Evolutionary conservation across 1,140 invertebrate species (phyloP), one percentile per base, ranked within the genome.

Genomic region (Neodiprion lecontei): DNA sequence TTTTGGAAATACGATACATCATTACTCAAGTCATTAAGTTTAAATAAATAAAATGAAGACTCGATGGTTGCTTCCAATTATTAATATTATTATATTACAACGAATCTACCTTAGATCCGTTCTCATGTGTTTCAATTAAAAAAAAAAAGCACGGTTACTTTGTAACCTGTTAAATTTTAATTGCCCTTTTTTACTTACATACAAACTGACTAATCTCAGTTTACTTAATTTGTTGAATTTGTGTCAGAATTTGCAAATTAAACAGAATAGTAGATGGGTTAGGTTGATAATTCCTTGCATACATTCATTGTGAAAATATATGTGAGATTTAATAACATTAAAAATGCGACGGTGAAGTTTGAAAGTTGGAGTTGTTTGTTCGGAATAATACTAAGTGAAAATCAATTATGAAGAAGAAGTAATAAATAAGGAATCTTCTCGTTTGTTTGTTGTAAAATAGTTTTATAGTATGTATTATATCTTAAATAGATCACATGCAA

Each of bases 391-490:
- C 53, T 61, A 61, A 40, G 9, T 61, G 53, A 61, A 61, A 61
- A 14, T 61, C 9, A 8, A 61, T 61, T 5, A 61, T 61, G 53
- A 61, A 61, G 53, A 61, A 61, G n/a, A 61, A 12, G 53, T 61
- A 61, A 61, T 61, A 61, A 61, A 61, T 61, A 61, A 61, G 53
- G 53, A 61, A 61, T 61, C 53, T 14, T 61, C n/a, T 61, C 53
- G 53, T 5, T 61, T 61, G 53, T 40, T 61, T 17, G n/a, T 14
- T 61, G 11, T 61, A 61, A 61, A 14, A 14, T 61, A 7, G 11
- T 61, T 40, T 40, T 61, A 17, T 61, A 61, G 11, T 61, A 14
- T 61, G n/a, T 61, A 40, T 61, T 61, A 8, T 61, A 61, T 61
- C 53, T 14, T 61, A 61, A 61, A 61, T 61, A 61, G 53, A 61